phyloP scores from a whole-genome alignment of 2,888 invertebrate species.

The Bombyx huttoni region DNA sequence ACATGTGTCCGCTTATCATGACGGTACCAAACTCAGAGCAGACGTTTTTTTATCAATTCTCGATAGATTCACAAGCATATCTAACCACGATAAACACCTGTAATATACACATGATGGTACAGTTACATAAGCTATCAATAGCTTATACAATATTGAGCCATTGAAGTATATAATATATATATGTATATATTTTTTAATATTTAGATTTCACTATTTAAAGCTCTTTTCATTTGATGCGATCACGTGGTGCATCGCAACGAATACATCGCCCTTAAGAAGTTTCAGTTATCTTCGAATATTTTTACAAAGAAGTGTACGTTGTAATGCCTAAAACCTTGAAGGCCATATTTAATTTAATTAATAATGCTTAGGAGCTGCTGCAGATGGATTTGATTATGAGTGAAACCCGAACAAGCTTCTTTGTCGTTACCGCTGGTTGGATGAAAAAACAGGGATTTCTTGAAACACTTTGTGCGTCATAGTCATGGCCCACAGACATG shows the following conservation, averaged over 20 bases:
- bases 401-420: too few relatives aligned
- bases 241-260: slow-evolving; percentile 45
- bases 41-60: neutral
- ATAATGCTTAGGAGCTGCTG: neutral
- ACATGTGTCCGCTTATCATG: too few relatives aligned
- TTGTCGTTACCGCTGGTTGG: too few relatives aligned
- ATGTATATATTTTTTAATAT: slow-evolving; percentile 45
- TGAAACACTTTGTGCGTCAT: too few relatives aligned
- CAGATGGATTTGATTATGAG: too few relatives aligned
- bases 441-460: too few relatives aligned
- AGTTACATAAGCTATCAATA: slow-evolving; percentile 61
- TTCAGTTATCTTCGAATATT: slow-evolving; percentile 1
- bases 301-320: neutral
- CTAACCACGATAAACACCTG: slow-evolving; percentile 20
- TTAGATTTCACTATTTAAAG: slow-evolving; percentile 65
- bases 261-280: slow-evolving; percentile 37
- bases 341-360: neutral
- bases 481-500: too few relatives aligned
- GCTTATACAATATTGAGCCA: slow-evolving; percentile 68
- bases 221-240: slow-evolving; percentile 67
- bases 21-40: too few relatives aligned
- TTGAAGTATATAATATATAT: slow-evolving; percentile 63
- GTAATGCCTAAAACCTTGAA: neutral
- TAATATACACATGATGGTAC: slow-evolving; percentile 48
- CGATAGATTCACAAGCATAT: slow-evolving; percentile 17